Percentiles rank a stretch among this genome's conserved stretches.
Conservation (phyloP, 2,888 invertebrate species). For the Anoncus sp. region DNA sequence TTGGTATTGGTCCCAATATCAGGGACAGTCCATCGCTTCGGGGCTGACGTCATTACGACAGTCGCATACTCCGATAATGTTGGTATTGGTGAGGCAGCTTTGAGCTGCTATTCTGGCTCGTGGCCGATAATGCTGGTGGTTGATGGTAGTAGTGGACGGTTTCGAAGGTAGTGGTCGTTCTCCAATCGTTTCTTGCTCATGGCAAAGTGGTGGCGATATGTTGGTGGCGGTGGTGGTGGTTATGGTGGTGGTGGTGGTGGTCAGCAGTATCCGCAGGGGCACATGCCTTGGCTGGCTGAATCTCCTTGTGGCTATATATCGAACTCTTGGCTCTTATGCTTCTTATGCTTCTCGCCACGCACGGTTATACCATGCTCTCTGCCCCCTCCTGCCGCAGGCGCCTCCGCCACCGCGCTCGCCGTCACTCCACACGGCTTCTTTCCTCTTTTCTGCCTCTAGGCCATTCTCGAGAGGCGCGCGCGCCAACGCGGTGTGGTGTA, state of each 20-base stretch:
- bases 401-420: constrained; percentile 75
- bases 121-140: constrained; percentile 51
- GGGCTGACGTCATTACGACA: constrained; percentile 51
- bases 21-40: constrained; percentile 15
- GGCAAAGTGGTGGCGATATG: constrained; percentile 59
- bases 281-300: constrained; percentile 17
- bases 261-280: constrained; percentile 39
- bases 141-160: constrained; percentile 82
- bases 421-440: constrained; percentile 75
- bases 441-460: constrained; percentile 85
- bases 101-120: constrained; percentile 39
- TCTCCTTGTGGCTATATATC: constrained; percentile 44
- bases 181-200: constrained; percentile 70
- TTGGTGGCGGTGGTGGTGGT: constrained; percentile 61
- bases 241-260: constrained; percentile 80
- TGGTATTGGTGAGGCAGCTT: constrained; percentile 45
- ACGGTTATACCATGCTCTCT: constrained; percentile 57
- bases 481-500: constrained; percentile 80
- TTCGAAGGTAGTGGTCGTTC: constrained; percentile 83
- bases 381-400: constrained; percentile 81
- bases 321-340: constrained; percentile 71
- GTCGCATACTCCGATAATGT: constrained; percentile 19
- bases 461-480: constrained; percentile 84
- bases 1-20: constrained; percentile 46
- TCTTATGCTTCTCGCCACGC: constrained; percentile 62